Evolutionary conservation across 2,888 invertebrate genomes (phyloP), one percentile per base, ranked within the genome.

Genomic region (Athalia rosae): DNA sequence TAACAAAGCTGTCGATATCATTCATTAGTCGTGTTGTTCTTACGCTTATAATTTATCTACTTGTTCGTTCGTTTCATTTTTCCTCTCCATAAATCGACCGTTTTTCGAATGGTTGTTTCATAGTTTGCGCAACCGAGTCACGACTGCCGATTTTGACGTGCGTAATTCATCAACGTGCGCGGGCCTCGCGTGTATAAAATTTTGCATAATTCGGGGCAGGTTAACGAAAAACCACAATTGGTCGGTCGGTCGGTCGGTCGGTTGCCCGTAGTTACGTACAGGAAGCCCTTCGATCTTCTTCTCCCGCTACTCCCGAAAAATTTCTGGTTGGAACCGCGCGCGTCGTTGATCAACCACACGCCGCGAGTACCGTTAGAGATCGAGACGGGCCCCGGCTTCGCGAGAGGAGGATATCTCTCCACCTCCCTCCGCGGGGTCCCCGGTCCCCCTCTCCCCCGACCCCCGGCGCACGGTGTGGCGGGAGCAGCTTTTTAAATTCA

Each of bases 291-390:
- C 28, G 28, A 28, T 28, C 67, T 48, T 7, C 71, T 69, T 41
- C 41, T 63, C 13, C 71, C 56, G 53, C 53, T 11, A 50, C 28
- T 67, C 67, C n/a, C 53, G 11, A 53, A 67, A 50, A 43, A 56
- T 56, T 58, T 45, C 56, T 58, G 8, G 56, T 3, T 58, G 71
- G 58, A 28, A 9, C 71, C n/a, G 11, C 8, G 53, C 11, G n/a
- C 8, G 71, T 58, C 71, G 71, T 71, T 71, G 71, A 71, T 71
- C 71, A 58, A 71, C 71, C 71, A 58, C 71, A 71, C 71, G 71
- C 45, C 45, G 71, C 71, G n/a, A 58, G 71, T 71, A 41, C 71
- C 71, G 71, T 71, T 71, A 71, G 56, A 56, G 28, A 28, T 50
- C 71, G 71, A 71, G 58, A 71, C 58, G 53, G 9, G 71, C 43